Evolutionary conservation across 2,113 vertebrate genomes (phyloP), one percentile per base, ranked within the genome.

Genomic region (Acrocephalus arundinaceus): DNA sequence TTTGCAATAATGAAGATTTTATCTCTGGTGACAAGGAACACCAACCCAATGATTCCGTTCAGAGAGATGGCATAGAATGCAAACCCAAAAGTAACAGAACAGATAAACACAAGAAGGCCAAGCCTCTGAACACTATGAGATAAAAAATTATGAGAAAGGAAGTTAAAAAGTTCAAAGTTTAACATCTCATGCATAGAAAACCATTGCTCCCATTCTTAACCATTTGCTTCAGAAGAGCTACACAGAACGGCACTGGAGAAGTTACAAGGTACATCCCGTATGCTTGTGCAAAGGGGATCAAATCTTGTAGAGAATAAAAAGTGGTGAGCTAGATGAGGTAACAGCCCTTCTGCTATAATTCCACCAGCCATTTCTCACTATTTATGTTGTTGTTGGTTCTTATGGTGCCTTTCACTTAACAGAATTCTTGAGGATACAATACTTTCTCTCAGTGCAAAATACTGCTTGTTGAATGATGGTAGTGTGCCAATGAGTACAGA

Each of bases 1-100:
- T 94, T 95, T 81, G 51, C 52, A 89, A 28, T 74, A 89, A 71
- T 85, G 39, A 94, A 87, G 88, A 93, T 94, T 94, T 93, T 95
- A 61, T 92, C 55, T 67, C 33, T 5, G 2, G 35, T 81, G 66
- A 83, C 35, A 80, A 67, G 65, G 25, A 92, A 48, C 46, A 90
- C 19, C n/a, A 85, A 28, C 9, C 66, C 39, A 71, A 1, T 82
- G 11, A 67, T 92, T 92, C 68, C 57, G 2, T 90, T 84, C 73
- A 87, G 82, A 83, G 27, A 61, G 22, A 35, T 76, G 67, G 57
- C 55, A 70, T 24, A 83, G 68, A 75, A 92, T 84, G 43, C 21
- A 88, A 90, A 35, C 35, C 21, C 48, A 18, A 59, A 89, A 81
- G 51, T 71, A 87, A 55, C 24, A 81, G 43, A 90, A 74, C 33